Evolutionary conservation across 1,140 invertebrate species (phyloP).

Genomic region (Zaprionus camerounensis): DNA sequence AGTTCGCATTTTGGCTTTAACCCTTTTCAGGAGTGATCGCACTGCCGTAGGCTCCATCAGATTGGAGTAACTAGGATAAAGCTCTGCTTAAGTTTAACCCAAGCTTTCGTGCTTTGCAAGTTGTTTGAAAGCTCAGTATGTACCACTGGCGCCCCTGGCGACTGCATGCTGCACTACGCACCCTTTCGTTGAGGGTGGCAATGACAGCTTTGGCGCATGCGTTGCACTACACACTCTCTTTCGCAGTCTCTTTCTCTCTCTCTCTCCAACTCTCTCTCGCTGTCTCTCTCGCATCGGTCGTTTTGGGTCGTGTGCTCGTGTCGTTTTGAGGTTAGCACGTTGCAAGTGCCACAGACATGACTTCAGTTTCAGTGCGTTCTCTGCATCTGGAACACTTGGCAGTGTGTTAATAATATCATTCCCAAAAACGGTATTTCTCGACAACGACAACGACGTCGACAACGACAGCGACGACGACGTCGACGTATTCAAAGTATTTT

Average conservation of each 20-base stretch:
- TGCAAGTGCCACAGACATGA: slow-evolving; percentile 62
- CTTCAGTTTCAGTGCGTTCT: slow-evolving; percentile 69
- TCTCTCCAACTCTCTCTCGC: not conserved
- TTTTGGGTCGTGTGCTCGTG: not conserved
- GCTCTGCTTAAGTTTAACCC: not conserved
- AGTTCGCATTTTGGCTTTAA: not conserved
- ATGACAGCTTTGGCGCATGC: slow-evolving; percentile 27
- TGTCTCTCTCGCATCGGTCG: not conserved
- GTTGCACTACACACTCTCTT: not conserved
- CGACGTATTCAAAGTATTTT: not conserved
- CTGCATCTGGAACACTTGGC: slow-evolving; percentile 53
- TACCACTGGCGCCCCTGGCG: slow-evolving; percentile 8
- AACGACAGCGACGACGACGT: not conserved
- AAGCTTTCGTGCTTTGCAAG: not conserved
- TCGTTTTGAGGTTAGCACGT: slow-evolving; percentile 47
- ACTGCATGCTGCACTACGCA: not conserved
- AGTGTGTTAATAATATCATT: slow-evolving; percentile 34
- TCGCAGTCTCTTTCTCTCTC: not conserved
- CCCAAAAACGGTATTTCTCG: slow-evolving; percentile 25
- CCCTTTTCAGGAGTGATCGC: not conserved
- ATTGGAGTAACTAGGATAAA: not conserved
- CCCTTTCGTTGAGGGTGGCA: slow-evolving; percentile 20
- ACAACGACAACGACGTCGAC: not conserved
- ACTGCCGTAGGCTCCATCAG: not conserved
- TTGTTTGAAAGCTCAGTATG: not conserved